Percentiles rank a stretch among this genome's conserved stretches.
Evolutionary conservation across 1,140 invertebrate species (phyloP).

Genomic region (Psilanteris sp.): DNA sequence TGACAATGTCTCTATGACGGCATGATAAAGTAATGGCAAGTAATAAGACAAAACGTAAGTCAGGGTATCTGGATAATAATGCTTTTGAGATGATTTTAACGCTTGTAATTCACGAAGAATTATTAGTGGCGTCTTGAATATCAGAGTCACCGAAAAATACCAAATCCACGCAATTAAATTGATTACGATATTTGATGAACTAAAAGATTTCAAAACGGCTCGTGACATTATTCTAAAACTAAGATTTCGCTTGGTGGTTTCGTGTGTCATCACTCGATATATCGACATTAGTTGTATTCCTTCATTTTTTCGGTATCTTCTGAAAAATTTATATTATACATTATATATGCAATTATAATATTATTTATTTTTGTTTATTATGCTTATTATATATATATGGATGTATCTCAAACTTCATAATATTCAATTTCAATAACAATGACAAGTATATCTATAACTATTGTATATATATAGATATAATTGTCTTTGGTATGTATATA

Average conservation of each 20-base stretch:
- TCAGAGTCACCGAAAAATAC: slow-evolving; percentile 66
- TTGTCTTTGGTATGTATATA: no score
- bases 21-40: slow-evolving; percentile 81
- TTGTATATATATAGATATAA: no score
- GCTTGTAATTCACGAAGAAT: slow-evolving; percentile 70
- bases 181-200: slow-evolving; percentile 65
- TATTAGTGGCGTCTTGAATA: slow-evolving; percentile 70
- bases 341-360: no score
- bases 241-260: slow-evolving; percentile 72
- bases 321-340: slow-evolving; percentile 24
- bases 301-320: slow-evolving; percentile 68
- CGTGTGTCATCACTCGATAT: slow-evolving; percentile 61
- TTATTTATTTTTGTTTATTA: no score
- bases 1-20: slow-evolving; percentile 81
- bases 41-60: slow-evolving; percentile 79
- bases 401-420: no score
- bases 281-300: slow-evolving; percentile 12
- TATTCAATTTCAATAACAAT: no score
- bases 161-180: slow-evolving; percentile 63
- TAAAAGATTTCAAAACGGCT: slow-evolving; percentile 64
- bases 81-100: slow-evolving; percentile 70
- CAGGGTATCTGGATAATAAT: slow-evolving; percentile 74
- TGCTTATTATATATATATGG: no score
- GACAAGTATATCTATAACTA: no score
- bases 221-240: slow-evolving; percentile 38